phyloP scores from a whole-genome alignment of 2,888 invertebrate genomes.

The Thumatha senex region DNA sequence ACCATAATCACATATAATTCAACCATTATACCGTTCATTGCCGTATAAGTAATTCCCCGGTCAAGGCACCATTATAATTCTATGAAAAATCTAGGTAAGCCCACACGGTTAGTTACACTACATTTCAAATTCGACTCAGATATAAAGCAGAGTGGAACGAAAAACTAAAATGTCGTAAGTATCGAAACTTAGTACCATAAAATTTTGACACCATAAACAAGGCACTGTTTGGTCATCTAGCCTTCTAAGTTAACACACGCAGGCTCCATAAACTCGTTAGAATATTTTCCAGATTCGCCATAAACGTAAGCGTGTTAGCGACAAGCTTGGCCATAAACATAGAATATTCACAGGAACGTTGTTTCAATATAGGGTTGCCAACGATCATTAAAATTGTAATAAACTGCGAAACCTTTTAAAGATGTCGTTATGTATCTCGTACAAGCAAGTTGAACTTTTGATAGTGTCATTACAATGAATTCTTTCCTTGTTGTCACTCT shows the following conservation, averaged over 20 bases:
- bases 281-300: slow-evolving; percentile 20
- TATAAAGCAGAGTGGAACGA: background rate
- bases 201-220: slow-evolving; percentile 7
- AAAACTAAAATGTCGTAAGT: background rate
- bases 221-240: background rate
- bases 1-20: too few relatives aligned
- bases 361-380: slow-evolving; percentile 28
- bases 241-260: slow-evolving; percentile 6
- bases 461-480: background rate
- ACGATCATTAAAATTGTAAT: slow-evolving; percentile 9
- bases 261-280: slow-evolving; percentile 17
- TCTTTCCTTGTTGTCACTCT: too few relatives aligned
- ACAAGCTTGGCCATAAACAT: slow-evolving; percentile 35
- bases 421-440: background rate
- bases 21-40: too few relatives aligned
- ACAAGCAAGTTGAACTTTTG: background rate
- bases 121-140: background rate
- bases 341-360: slow-evolving; percentile 35
- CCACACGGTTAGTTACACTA: background rate
- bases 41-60: too few relatives aligned
- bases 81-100: background rate
- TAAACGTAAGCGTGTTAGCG: slow-evolving; percentile 32
- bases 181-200: slow-evolving; percentile 1
- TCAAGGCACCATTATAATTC: too few relatives aligned
- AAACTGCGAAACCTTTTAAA: slow-evolving; percentile 9